Base-by-base conservation (phyloP, 2,888 invertebrate genomes). In the Aelia acuminata region DNA sequence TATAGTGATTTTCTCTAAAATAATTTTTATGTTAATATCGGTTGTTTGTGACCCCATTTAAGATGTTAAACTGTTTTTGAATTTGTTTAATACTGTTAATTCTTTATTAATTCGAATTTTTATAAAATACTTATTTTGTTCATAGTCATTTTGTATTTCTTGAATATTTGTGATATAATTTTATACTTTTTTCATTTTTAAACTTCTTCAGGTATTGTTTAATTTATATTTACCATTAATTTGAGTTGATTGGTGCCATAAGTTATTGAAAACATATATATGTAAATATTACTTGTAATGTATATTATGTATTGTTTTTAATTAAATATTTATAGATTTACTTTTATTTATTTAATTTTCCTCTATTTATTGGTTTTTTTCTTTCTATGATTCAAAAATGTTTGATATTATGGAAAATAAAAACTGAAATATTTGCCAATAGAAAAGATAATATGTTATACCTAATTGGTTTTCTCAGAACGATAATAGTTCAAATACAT, bases 211-310 rank as follows among this genome's bases (percentile, higher is more conserved):
- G 26, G 50, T 22, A 22, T 22, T 50, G 5, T 50, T 26, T 26
- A 8, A 13, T 57, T 57, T 57, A n/a, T 18, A 70, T 35, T 70
- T 31, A 18, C 20, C 2, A 3, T 63, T 31, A 18, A 3, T 63
- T 5, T 70, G 31, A 35, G 18, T 35, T 20, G 5, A 18, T 70
- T 31, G 18, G 31, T 70, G 63, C 63, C 26, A 70, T 70, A 70
- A 26, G 5, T 35, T 35, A 43, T 57, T 3, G n/a, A 26, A 35
- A 70, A 70, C 18, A 20, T 70, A 35, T 70, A 35, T 13, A 2
- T 70, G 63, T 70, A 70, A 70, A 70, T 70, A 70, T 70, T 35
- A 70, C 35, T 70, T 70, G 5, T 35, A 70, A 35, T 70, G 63
- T 70, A 35, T 8, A 18, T 70, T 31, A 35, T 70, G 5, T 70